Conservation (phyloP, 2,113 vertebrate species). For the Alces alces region DNA sequence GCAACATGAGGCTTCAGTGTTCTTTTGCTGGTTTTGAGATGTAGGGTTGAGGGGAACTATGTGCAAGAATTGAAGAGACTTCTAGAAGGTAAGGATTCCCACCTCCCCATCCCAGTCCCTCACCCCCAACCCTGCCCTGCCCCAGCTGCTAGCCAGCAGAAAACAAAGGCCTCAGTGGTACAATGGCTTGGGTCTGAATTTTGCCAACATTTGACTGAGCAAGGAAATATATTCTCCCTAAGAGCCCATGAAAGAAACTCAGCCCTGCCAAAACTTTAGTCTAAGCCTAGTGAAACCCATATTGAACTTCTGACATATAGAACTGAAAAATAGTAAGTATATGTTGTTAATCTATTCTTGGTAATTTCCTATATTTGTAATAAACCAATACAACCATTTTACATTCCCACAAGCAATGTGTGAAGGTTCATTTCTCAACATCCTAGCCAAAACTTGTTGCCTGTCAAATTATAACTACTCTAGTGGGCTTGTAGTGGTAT, state of each 20-base stretch:
- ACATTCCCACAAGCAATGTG: background rate
- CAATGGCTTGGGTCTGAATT: background rate
- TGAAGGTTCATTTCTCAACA: background rate
- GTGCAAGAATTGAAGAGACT: background rate
- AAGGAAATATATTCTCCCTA: background rate
- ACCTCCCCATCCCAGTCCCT: background rate
- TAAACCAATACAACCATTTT: background rate
- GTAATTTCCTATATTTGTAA: background rate
- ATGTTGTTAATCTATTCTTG: background rate
- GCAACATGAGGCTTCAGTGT: background rate
- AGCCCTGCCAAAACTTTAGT: background rate
- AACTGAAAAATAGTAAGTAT: background rate
- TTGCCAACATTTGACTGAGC: background rate
- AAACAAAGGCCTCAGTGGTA: background rate
- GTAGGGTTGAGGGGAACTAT: background rate
- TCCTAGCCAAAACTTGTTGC: background rate
- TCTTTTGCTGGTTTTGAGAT: background rate
- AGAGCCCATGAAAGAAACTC: background rate
- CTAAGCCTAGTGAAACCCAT: background rate
- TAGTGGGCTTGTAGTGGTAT: background rate
- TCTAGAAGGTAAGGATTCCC: background rate
- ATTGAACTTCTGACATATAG: background rate
- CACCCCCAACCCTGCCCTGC: fast-evolving
- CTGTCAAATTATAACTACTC: background rate
- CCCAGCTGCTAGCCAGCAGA: background rate